These are phyloP conservation scores for Caradrina clavipalpis DNA, from an alignment of 2,888 invertebrate species.

Conservation along the genomic window DNA sequence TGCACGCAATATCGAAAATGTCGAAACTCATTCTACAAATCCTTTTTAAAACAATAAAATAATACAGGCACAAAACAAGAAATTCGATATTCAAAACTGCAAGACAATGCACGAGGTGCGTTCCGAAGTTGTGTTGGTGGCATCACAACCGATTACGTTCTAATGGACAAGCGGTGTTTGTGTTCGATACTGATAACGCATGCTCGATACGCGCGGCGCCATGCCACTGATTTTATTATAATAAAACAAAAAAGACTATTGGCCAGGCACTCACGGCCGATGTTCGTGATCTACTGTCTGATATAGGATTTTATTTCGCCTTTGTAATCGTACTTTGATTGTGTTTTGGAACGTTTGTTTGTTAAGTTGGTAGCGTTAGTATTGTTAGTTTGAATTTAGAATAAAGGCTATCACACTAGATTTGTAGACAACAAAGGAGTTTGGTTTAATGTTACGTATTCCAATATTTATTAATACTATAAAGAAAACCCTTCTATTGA, in stretches of 20 bases:
- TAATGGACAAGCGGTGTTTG: constrained; percentile 91
- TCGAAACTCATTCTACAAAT: constrained; percentile 35
- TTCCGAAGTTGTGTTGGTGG: constrained; percentile 87
- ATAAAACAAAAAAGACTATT: constrained; percentile 74
- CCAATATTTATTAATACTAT: background rate
- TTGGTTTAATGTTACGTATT: background rate
- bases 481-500: background rate
- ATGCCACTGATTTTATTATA: constrained; percentile 86
- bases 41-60: constrained; percentile 43
- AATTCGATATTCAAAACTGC: constrained; percentile 80
- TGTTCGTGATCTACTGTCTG: constrained; percentile 80
- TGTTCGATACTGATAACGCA: constrained; percentile 86
- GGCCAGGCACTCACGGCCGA: constrained; percentile 69
- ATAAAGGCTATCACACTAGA: constrained; percentile 20
- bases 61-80: constrained; percentile 65
- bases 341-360: constrained; percentile 41
- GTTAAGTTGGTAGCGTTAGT: constrained; percentile 49
- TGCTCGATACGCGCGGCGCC: constrained; percentile 89
- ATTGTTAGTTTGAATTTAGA: constrained; percentile 31
- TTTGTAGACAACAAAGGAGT: background rate
- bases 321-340: constrained; percentile 58
- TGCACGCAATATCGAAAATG: constrained; percentile 19
- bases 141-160: constrained; percentile 90
- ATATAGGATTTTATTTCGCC: constrained; percentile 69
- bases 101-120: constrained; percentile 79